These are phyloP conservation scores for Cephus nigrinus DNA, from an alignment of 2,888 invertebrate genomes.

Conservation along the genomic window DNA sequence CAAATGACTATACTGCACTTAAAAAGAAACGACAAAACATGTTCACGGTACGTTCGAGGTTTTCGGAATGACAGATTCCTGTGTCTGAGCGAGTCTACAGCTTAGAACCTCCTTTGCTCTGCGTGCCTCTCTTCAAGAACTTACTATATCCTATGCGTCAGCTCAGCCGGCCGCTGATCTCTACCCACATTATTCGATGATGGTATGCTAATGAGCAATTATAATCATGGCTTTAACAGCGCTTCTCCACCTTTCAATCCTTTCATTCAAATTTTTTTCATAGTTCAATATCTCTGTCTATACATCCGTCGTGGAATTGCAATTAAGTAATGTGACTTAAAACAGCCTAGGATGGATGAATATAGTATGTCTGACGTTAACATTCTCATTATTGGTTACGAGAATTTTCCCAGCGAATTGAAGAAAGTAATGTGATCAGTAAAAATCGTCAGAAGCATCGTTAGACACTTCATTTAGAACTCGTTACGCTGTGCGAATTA, in stretches of 20 bases:
- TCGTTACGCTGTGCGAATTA: background rate
- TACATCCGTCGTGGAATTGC: background rate
- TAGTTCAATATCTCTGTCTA: background rate
- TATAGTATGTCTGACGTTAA: background rate
- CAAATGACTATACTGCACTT: background rate
- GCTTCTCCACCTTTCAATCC: background rate
- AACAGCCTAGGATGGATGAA: background rate
- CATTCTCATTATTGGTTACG: background rate
- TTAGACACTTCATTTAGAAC: background rate
- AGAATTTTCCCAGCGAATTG: background rate
- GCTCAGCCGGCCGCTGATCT: slow-evolving; percentile 32
- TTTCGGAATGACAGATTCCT: slow-evolving; percentile 49
- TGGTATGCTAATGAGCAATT: background rate
- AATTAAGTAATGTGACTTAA: background rate
- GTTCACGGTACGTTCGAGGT: slow-evolving; percentile 40
- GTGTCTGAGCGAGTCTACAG: slow-evolving; percentile 9
- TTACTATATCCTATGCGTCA: slow-evolving; percentile 41
- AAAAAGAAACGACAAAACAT: slow-evolving; percentile 22
- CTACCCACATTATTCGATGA: slow-evolving; percentile 37
- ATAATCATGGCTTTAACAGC: background rate
- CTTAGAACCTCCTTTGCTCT: slow-evolving; percentile 22
- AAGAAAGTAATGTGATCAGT: background rate
- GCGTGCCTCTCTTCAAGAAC: slow-evolving; percentile 1
- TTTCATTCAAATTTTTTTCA: background rate
- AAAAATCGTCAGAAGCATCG: background rate